Evolutionary conservation across 2,797 vertebrate genomes (phyloP).

Genomic region (Vultur gryphus): DNA sequence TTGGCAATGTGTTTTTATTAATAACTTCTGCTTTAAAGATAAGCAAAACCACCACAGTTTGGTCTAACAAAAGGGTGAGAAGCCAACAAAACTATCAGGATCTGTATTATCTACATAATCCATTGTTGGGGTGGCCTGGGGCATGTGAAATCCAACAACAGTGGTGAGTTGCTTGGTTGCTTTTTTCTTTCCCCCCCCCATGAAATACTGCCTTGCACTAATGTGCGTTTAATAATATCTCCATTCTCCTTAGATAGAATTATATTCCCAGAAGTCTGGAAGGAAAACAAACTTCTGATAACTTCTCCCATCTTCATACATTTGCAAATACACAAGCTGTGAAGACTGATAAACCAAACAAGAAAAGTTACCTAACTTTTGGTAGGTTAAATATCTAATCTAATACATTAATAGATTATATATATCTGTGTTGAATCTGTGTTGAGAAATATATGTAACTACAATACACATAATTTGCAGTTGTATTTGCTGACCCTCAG

Average conservation of each 20-base stretch:
- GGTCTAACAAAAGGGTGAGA: neutral
- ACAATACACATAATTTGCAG: neutral
- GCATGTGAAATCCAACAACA: neutral
- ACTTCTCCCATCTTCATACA: neutral
- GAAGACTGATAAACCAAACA: neutral
- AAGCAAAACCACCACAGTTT: neutral
- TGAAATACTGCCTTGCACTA: neutral
- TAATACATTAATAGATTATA: neutral
- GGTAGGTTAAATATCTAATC: neutral
- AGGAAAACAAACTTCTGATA: neutral
- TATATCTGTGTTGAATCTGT: neutral
- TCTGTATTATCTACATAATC: neutral
- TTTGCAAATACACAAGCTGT: neutral
- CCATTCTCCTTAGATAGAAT: neutral
- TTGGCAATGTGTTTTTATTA: neutral
- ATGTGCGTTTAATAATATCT: neutral
- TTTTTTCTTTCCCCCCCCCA: neutral
- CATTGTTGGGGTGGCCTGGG: neutral
- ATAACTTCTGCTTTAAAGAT: neutral
- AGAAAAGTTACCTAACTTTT: neutral
- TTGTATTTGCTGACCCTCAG: neutral
- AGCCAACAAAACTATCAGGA: neutral
- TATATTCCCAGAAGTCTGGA: neutral
- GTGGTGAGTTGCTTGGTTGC: neutral
- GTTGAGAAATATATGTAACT: neutral